These are phyloP conservation scores for Epirrhoe tristata DNA, from an alignment of 2,888 invertebrate genomes.

Conservation along the genomic window DNA sequence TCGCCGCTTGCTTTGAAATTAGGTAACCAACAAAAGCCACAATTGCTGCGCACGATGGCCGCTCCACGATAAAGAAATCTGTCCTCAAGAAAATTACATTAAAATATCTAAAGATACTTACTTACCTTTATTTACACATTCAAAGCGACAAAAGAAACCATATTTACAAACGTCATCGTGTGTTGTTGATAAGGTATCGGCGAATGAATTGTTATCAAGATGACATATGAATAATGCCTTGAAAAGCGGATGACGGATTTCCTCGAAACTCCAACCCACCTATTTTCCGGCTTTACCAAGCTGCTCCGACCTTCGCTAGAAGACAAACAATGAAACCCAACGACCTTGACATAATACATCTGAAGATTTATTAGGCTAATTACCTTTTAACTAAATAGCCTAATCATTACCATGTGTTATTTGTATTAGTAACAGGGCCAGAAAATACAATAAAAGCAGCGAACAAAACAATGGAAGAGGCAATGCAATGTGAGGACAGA, in stretches of 20 bases:
- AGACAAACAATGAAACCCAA: slow-evolving; percentile 79
- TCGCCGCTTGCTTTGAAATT: slow-evolving; percentile 79
- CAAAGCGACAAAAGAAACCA: slow-evolving; percentile 57
- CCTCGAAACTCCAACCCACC: slow-evolving; percentile 63
- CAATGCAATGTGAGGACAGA: slow-evolving; percentile 62
- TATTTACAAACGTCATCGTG: slow-evolving; percentile 53
- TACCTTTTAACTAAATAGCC: slow-evolving; percentile 69
- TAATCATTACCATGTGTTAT: slow-evolving; percentile 69
- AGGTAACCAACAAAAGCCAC: slow-evolving; percentile 81
- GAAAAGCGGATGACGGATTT: slow-evolving; percentile 80
- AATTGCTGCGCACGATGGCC: slow-evolving; percentile 67
- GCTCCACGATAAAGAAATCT: slow-evolving; percentile 71
- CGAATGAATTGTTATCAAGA: slow-evolving; percentile 58
- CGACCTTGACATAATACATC: slow-evolving; percentile 82
- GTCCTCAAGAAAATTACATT: slow-evolving; percentile 56
- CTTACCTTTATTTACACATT: slow-evolving; percentile 48
- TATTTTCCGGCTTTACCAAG: slow-evolving; percentile 78
- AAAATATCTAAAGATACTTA: slow-evolving; percentile 60
- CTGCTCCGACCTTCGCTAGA: slow-evolving; percentile 77
- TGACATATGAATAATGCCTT: slow-evolving; percentile 73
- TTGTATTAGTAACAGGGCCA: slow-evolving; percentile 69
- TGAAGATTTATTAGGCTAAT: slow-evolving; percentile 75
- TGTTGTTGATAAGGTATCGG: slow-evolving; percentile 54
- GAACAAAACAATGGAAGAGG: slow-evolving; percentile 67
- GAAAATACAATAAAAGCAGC: slow-evolving; percentile 64